A percentile compares a stretch with the other conserved stretches of the same genome.
Conservation (phyloP, 1,140 invertebrate species). For the Arctopsyche grandis region DNA sequence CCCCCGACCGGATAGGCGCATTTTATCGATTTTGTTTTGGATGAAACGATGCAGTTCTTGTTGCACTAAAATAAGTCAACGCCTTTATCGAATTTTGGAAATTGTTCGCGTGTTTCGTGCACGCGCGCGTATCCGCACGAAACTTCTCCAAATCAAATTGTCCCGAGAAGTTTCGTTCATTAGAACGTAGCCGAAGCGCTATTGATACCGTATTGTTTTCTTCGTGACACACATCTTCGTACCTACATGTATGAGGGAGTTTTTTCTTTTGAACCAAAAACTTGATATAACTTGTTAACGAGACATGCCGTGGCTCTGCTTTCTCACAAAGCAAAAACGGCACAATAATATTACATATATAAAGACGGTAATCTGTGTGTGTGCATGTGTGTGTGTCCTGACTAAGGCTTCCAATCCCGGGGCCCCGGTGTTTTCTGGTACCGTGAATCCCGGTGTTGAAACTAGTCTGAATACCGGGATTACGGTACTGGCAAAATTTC, state of each 20-base stretch:
- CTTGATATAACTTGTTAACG: slow-evolving; percentile 14
- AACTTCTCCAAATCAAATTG: slow-evolving; percentile 4
- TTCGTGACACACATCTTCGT: slow-evolving; percentile 10
- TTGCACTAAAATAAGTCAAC: background rate
- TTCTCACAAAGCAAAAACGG: background rate
- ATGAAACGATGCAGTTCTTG: slow-evolving; percentile 34
- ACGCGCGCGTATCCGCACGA: background rate
- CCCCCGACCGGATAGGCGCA: slow-evolving; percentile 32
- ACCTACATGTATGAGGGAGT: background rate
- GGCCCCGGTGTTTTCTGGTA: too few species aligned
- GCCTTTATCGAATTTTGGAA: background rate
- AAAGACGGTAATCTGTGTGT: too few species aligned
- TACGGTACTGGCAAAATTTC: too few species aligned
- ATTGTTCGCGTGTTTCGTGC: background rate
- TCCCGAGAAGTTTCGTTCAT: slow-evolving; percentile 15
- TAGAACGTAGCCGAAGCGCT: background rate
- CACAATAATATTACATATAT: too few species aligned
- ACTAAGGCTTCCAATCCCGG: too few species aligned
- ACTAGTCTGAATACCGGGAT: too few species aligned
- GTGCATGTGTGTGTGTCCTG: too few species aligned
- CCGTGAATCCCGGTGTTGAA: too few species aligned
- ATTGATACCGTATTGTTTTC: slow-evolving; percentile 12
- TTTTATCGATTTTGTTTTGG: slow-evolving; percentile 48
- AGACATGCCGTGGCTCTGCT: background rate
- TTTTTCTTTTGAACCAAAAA: background rate